A percentile compares a stretch with the other conserved stretches of the same genome.
These are phyloP conservation scores for Calephelis perditalis DNA, from an alignment of 2,888 invertebrate genomes.

Conservation along the genomic window DNA sequence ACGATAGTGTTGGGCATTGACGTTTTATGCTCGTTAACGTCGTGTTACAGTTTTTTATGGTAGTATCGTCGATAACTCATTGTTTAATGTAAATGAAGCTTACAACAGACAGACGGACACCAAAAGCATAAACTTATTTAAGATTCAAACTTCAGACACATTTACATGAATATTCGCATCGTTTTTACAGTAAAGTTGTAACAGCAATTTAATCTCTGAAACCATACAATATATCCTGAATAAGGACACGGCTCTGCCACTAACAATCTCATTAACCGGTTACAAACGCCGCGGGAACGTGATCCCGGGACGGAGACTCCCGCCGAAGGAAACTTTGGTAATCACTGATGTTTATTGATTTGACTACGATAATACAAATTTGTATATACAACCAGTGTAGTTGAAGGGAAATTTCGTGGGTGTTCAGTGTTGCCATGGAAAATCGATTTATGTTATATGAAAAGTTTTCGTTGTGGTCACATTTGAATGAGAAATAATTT, in stretches of 20 bases:
- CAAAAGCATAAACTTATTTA: neutral
- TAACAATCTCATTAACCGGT: conserved; percentile 28
- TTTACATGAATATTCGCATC: neutral
- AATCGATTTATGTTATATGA: too few relatives aligned
- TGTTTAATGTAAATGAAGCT: too few relatives aligned
- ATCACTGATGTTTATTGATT: conserved; percentile 12
- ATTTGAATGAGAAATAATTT: too few relatives aligned
- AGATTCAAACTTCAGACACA: neutral
- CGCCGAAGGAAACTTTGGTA: conserved; percentile 13
- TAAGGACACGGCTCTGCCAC: conserved; percentile 10
- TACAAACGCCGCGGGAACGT: conserved; percentile 17
- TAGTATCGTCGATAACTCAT: too few relatives aligned
- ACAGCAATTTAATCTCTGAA: conserved; percentile 6
- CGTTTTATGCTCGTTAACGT: too few relatives aligned
- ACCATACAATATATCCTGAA: conserved; percentile 10
- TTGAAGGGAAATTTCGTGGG: too few relatives aligned
- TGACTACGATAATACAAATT: conserved; percentile 17
- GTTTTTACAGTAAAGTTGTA: conserved; percentile 8
- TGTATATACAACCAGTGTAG: too few relatives aligned
- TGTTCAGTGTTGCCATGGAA: too few relatives aligned
- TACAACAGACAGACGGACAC: too few relatives aligned
- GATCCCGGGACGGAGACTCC: conserved; percentile 18
- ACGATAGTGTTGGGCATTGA: too few relatives aligned
- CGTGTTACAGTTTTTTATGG: too few relatives aligned
- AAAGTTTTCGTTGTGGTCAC: too few relatives aligned